Base-by-base conservation (phyloP, 2,888 invertebrate species). In the Tenthredo amoena region DNA sequence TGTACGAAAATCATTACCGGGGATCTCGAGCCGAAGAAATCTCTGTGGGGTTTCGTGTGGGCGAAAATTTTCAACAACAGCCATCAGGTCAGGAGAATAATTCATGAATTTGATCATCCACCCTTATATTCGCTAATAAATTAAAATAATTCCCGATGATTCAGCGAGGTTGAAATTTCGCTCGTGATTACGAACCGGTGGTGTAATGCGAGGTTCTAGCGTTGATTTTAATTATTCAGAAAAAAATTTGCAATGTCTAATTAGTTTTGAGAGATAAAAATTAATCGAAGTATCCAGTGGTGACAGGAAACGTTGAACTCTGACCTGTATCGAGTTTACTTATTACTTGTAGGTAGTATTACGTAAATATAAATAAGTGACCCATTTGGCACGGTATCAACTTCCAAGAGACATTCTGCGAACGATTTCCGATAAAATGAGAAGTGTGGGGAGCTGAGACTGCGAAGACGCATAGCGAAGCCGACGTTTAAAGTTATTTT, bases 381-480 rank as follows among this genome's bases (percentile, higher is more conserved):
- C 71, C 85, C 72, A 85, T 88, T 90, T 91, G 92, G 92, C 88
- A 86, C 90, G 90, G 91, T 91, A 90, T 91, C 90, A 92, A 91
- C 90, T 92, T 90, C 89, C 88, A 87, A 87, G 81, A 58, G 86
- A 87, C 91, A 91, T 91, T 92, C 89, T 88, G 87, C 88, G 91
- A 83, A 83, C 83, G 83, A 83, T 83, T 68, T 83, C 83, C 71
- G 68, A 71, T 83, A 47, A 50, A 68, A 83, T 71, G 55, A 84
- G 62, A 84, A 79, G 86, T 82, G 62, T 85, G 74, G 84, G 85
- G 85, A 76, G 47, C 34, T 15, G 18, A 40, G 82, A 74, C 40
- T 21, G 58, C 84, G 72, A 43, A 43, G 50, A 55, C 34, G 71
- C 68, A n/a, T 18, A 10, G 71, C 40, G 43, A 7, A 68, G 84